Evolutionary conservation across 2,888 invertebrate genomes (phyloP), one percentile per base, ranked within the genome.

Genomic region (Parnassius smintheus): DNA sequence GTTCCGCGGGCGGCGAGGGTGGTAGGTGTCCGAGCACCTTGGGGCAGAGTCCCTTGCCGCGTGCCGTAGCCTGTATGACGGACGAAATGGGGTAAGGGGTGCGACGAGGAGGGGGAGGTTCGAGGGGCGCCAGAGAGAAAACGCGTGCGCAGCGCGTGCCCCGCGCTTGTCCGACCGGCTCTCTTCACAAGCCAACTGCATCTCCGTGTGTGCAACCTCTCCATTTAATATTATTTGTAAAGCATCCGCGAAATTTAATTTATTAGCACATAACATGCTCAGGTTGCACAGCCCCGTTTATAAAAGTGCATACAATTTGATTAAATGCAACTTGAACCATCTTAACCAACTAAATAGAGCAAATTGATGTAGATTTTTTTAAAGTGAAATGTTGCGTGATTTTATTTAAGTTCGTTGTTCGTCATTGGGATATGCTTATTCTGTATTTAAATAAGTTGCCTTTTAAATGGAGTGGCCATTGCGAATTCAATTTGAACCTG

Each of bases 101-200:
- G 44, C 50, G 25, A 13, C 25, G 41, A 41, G 42, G 8, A 2
- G 18, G 58, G 3, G 46, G 56, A 0, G 41, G 49, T 0, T 22
- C 18, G 25, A n/a, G 44, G 50, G 55, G 51, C 44, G 2, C 45
- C 18, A 57, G 44, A 18, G 42, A 54, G 54, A 58, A 54, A 50
- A 55, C 62, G 55, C 62, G 62, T 63, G 62, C 62, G 51, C 54
- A 56, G 54, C 62, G 62, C 59, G 62, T 63, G 62, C 54, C 54
- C 50, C 13, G 58, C 50, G 53, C 58, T 10, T 35, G 58, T 0
- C 22, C 55, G 46, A 51, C 54, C 62, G 59, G 62, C 55, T 59
- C 53, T 57, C 46, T 4, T 49, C 46, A 44, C 58, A 42, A 48
- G 18, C 58, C 62, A 59, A 56, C 59, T 63, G 59, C 56, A 48